phyloP scores from a whole-genome alignment of 2,113 vertebrate genomes.

The Excalfactoria chinensis region DNA sequence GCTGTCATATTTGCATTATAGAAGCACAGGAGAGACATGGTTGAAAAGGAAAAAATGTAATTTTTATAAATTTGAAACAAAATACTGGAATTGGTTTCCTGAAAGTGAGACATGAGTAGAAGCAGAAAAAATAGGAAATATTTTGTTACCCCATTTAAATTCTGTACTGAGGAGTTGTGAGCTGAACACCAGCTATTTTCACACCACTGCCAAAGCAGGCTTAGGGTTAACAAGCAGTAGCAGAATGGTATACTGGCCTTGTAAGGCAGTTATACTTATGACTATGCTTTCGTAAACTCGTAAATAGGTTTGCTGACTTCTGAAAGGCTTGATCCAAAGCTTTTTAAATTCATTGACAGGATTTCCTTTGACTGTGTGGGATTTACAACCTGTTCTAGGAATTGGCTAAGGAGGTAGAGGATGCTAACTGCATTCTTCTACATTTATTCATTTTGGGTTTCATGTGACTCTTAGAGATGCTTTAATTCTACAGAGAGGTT shows the following conservation, averaged over 20 bases:
- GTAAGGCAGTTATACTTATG: not conserved
- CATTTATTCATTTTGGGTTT: not conserved
- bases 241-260: not conserved
- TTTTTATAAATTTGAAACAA: not conserved
- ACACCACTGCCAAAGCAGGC: not conserved
- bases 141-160: not conserved
- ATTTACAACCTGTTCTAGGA: not conserved
- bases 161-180: not conserved
- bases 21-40: not conserved
- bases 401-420: not conserved
- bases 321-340: not conserved
- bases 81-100: not conserved
- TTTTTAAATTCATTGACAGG: not conserved
- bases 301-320: not conserved
- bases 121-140: not conserved
- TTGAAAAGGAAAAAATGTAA: not conserved
- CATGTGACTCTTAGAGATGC: not conserved
- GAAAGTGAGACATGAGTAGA: not conserved
- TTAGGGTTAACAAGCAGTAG: not conserved
- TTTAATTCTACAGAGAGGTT: not conserved
- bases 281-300: fast-evolving
- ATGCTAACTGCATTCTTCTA: not conserved
- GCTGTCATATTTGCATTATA: not conserved
- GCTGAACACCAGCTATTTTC: not conserved
- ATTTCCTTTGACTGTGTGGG: not conserved